These are phyloP conservation scores for Lateolabrax maculatus DNA, from an alignment of 2,797 vertebrate genomes.

Conservation along the genomic window DNA sequence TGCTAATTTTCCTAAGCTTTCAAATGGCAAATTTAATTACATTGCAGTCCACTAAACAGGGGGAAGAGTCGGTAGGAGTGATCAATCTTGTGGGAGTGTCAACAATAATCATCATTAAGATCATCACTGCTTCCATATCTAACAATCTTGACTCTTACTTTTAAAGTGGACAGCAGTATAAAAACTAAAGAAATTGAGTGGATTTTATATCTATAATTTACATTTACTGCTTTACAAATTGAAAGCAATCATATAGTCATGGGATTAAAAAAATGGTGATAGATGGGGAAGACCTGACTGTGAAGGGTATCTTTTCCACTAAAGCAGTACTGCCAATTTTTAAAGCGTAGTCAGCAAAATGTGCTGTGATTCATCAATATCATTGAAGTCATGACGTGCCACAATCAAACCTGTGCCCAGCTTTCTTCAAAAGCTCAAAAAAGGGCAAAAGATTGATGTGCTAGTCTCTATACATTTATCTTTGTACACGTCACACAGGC, in stretches of 20 bases:
- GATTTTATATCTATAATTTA: not conserved
- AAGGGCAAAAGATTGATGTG: constrained; percentile 25
- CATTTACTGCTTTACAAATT: not conserved
- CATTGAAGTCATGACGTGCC: constrained; percentile 9
- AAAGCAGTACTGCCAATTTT: constrained; percentile 19
- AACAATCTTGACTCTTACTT: not conserved
- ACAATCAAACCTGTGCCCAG: constrained; percentile 13
- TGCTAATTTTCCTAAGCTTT: too few relatives aligned
- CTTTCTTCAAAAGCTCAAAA: constrained; percentile 34
- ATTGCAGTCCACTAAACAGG: too few relatives aligned
- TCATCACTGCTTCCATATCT: constrained; percentile 2
- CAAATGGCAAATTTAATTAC: too few relatives aligned
- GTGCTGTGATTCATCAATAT: constrained; percentile 48
- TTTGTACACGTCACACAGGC: constrained; percentile 3
- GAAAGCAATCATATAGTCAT: not conserved
- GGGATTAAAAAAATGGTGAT: not conserved
- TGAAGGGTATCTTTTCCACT: constrained; percentile 19
- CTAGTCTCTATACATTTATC: constrained; percentile 22
- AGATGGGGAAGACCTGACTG: not conserved
- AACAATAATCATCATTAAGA: constrained; percentile 6
- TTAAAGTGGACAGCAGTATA: not conserved
- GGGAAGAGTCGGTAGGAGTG: not conserved
- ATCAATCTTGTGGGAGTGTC: constrained; percentile 8
- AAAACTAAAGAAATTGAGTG: not conserved
- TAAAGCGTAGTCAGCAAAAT: constrained; percentile 19